Base-by-base conservation (phyloP, 2,888 invertebrate species). In the Clusia tigrina region DNA sequence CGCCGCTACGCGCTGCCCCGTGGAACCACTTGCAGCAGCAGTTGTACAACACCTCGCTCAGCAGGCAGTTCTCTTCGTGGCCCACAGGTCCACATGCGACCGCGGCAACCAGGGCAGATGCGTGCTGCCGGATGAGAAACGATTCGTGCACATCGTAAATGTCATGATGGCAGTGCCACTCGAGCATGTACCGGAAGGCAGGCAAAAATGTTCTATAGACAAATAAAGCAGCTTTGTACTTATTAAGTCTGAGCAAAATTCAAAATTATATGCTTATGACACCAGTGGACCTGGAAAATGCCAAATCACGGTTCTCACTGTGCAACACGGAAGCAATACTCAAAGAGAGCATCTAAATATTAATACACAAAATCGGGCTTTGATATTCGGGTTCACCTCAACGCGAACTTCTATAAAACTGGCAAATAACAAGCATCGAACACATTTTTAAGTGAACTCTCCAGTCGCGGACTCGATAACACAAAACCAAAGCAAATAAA, bases 121-220 rank as follows among this genome's bases (percentile, higher is more conserved):
- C 83, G 78, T 84, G 84, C 66, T 83, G 84, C 17, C 82, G 74
- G 57, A 84, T 76, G 38, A 84, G 69, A 62, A 74, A 77, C 32
- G 82, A 74, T 48, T 80, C 80, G 71, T 81, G 82, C 69, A 77
- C 69, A 59, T 81, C 78, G 63, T 80, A 81, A 63, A 76, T 71
- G 55, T 79, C 74, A 74, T 82, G 77, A 72, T 83, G 78, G 73
- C 76, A 80, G 66, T 83, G 83, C 82, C 83, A 84, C 68, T 83
- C 80, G 51, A 84, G 71, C 73, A 82, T 74, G 65, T 81, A 82
- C 48, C 81, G 79, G 52, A 84, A 73, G 26, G 83, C 81, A 65
- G 81, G 74, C 60, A 81, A 42, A 62, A 83, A 76, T 69, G 80
- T 79, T 63, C 83, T 84, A 65, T 59, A 66, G 66, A n/a, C n/a